A percentile compares a stretch with the other conserved stretches of the same genome.
Conservation (phyloP, 1,140 invertebrate species). For the Plodia interpunctella region DNA sequence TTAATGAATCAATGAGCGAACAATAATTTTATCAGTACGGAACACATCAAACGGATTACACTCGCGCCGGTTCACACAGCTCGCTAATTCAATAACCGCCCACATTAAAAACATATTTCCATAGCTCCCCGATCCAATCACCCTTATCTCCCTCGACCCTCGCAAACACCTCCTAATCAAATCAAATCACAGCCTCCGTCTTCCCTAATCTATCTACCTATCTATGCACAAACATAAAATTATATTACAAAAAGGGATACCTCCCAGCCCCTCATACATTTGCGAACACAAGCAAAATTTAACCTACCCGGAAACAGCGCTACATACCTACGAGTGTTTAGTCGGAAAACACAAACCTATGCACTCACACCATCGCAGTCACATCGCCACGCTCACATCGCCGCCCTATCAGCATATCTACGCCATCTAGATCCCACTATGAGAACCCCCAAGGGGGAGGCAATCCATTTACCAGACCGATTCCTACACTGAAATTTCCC, state of each 20-base stretch:
- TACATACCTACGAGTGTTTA: constrained; percentile 49
- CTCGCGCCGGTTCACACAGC: constrained; percentile 52
- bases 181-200: constrained; percentile 75
- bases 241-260: constrained; percentile 74
- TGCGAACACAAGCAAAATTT: constrained; percentile 72
- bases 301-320: constrained; percentile 60
- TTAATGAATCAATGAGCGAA: constrained; percentile 30
- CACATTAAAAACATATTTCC: constrained; percentile 76
- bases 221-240: constrained; percentile 72
- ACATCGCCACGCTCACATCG: constrained; percentile 49
- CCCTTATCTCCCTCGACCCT: constrained; percentile 64
- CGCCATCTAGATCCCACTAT: constrained; percentile 75
- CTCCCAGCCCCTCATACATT: constrained; percentile 71
- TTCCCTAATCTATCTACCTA: constrained; percentile 73
- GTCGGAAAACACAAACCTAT: constrained; percentile 56
- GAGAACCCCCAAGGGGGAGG: constrained; percentile 74
- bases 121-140: constrained; percentile 69
- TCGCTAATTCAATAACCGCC: constrained; percentile 70
- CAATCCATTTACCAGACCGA: constrained; percentile 70
- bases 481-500: constrained; percentile 48
- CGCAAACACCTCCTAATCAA: constrained; percentile 75
- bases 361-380: constrained; percentile 41
- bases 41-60: constrained; percentile 54
- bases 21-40: constrained; percentile 33
- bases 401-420: constrained; percentile 72